Percentiles rank a stretch among this genome's conserved stretches.
These are phyloP conservation scores for Kryptopterus vitreolus DNA, from an alignment of 2,797 vertebrate species.

Conservation along the genomic window DNA sequence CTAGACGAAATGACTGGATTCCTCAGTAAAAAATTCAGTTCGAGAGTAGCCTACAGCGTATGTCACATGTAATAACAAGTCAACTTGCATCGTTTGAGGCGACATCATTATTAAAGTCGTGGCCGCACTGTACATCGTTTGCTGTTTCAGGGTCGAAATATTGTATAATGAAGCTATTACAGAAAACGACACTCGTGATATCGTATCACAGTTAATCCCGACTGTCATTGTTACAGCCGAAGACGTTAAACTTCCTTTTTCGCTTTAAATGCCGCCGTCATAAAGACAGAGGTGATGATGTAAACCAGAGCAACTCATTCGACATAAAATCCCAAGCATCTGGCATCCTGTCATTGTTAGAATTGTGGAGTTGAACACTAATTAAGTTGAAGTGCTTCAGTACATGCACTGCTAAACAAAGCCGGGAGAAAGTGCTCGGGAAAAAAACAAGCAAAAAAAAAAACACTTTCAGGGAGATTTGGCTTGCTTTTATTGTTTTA, in stretches of 20 bases:
- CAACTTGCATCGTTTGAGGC: neutral
- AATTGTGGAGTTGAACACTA: neutral
- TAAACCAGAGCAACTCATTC: neutral
- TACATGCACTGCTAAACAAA: neutral
- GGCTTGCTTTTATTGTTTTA: too few relatives aligned
- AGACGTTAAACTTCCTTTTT: conserved; percentile 2
- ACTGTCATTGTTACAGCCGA: too few relatives aligned
- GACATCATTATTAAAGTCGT: neutral
- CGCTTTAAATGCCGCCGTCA: neutral
- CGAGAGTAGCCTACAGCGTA: neutral
- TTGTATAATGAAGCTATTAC: neutral
- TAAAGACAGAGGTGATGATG: neutral
- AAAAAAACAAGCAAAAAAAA: too few relatives aligned
- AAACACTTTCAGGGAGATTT: too few relatives aligned
- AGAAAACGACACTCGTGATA: neutral
- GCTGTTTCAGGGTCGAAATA: neutral
- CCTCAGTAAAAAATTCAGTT: neutral
- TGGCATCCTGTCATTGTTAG: neutral
- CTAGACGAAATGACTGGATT: neutral
- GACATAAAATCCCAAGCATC: neutral
- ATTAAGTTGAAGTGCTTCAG: neutral
- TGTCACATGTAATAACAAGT: neutral
- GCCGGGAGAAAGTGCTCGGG: neutral
- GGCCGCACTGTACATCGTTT: neutral
- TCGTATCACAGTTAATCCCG: neutral